A percentile compares a stretch with the other conserved stretches of the same genome.
These are phyloP conservation scores for Melanerpes formicivorus DNA, from an alignment of 2,113 vertebrate species.

Conservation along the genomic window DNA sequence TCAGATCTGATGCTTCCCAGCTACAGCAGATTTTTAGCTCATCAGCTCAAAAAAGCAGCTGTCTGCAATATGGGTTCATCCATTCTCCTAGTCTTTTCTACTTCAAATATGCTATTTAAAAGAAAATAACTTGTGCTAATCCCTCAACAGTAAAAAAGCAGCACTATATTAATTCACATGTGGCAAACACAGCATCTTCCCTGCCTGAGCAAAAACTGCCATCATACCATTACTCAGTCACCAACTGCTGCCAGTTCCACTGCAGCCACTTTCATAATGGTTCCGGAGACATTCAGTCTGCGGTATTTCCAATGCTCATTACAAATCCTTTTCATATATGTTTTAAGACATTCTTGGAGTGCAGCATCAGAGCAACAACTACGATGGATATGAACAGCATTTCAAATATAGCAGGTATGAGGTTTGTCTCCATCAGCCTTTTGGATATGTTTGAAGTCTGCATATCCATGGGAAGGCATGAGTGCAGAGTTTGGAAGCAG, in stretches of 20 bases:
- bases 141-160: slow-evolving; percentile 33
- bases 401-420: not conserved
- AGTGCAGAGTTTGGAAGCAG: not conserved
- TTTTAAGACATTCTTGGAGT: not conserved
- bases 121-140: not conserved
- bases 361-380: not conserved
- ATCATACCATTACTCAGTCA: slow-evolving; percentile 27
- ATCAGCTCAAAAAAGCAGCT: slow-evolving; percentile 44
- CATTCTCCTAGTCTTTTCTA: not conserved
- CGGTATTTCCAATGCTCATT: slow-evolving; percentile 8
- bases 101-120: slow-evolving; percentile 13
- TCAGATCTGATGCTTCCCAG: slow-evolving; percentile 25
- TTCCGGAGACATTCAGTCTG: slow-evolving; percentile 27
- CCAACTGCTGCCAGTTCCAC: slow-evolving; percentile 22
- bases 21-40: not conserved
- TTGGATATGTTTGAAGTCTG: not conserved
- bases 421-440: not conserved
- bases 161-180: slow-evolving; percentile 40
- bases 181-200: slow-evolving; percentile 45
- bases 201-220: slow-evolving; percentile 14
- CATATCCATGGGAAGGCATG: not conserved
- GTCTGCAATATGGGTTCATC: slow-evolving; percentile 51
- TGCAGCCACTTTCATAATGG: slow-evolving; percentile 29
- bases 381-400: not conserved
- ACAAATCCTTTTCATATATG: slow-evolving; percentile 18